These are phyloP conservation scores for Tachysurus fulvidraco DNA, from an alignment of 2,113 vertebrate genomes.

Conservation along the genomic window DNA sequence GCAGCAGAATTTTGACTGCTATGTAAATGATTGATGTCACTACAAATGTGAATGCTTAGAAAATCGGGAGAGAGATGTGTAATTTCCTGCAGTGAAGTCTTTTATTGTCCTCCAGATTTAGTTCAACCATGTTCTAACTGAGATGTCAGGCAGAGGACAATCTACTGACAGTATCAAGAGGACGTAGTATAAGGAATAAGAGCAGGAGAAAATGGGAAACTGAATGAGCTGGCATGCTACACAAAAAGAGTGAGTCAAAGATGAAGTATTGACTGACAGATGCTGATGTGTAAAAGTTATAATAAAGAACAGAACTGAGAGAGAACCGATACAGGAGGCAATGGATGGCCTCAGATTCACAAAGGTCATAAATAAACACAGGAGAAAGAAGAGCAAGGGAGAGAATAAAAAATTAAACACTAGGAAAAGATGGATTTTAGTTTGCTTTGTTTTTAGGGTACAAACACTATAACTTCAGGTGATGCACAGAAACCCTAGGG, in stretches of 20 bases:
- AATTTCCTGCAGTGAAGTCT: neutral
- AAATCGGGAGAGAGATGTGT: neutral
- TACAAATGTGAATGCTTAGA: neutral
- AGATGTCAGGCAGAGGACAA: slow-evolving; percentile 3
- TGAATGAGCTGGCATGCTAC: neutral
- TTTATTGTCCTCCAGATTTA: neutral
- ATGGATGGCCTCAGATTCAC: neutral
- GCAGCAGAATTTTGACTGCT: neutral
- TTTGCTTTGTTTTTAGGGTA: neutral
- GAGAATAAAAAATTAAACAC: neutral
- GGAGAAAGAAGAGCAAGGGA: neutral
- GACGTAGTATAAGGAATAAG: neutral
- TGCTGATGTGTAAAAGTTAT: neutral
- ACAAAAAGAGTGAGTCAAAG: slow-evolving; percentile 21
- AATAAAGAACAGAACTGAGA: neutral
- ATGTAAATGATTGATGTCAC: neutral
- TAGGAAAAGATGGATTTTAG: neutral
- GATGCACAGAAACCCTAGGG: neutral
- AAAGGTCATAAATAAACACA: neutral
- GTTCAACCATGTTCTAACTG: neutral
- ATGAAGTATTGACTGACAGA: slow-evolving; percentile 34
- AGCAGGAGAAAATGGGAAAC: neutral
- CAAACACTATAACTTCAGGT: neutral
- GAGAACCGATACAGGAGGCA: neutral
- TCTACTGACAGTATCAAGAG: slow-evolving; percentile 20